phyloP scores from a whole-genome alignment of 2,113 vertebrate species.

The Collichthys lucidus region DNA sequence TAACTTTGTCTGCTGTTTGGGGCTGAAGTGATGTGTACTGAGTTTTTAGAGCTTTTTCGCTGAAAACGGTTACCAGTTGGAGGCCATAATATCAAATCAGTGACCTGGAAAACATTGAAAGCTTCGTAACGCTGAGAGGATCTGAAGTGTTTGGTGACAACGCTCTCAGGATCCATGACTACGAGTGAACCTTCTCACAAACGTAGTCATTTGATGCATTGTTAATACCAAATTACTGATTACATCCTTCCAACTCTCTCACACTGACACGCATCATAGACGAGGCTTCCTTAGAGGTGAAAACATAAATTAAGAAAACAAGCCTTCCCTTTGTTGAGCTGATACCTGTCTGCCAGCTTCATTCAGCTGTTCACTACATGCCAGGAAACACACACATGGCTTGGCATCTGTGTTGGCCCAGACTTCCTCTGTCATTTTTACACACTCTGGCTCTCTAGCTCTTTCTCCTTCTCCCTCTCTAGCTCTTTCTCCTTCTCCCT shows the following conservation, averaged over 20 bases:
- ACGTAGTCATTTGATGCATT: not conserved
- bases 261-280: not conserved
- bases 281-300: constrained; percentile 17
- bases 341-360: constrained; percentile 61
- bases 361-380: constrained; percentile 40
- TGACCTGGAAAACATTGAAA: not conserved
- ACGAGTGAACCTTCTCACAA: not conserved
- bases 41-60: not conserved
- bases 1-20: not conserved
- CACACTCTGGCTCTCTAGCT: constrained; percentile 30
- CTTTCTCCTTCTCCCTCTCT: constrained; percentile 11
- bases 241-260: not conserved
- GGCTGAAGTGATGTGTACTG: not conserved
- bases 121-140: not conserved
- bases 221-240: not conserved
- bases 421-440: constrained; percentile 55
- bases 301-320: constrained; percentile 48
- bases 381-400: constrained; percentile 47
- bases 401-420: constrained; percentile 60
- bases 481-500: too few relatives aligned
- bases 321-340: constrained; percentile 59
- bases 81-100: not conserved
- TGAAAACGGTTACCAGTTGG: not conserved
- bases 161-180: not conserved
- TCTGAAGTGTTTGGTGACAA: not conserved